Conservation (phyloP, 2,113 vertebrate genomes). For the Campylomormyrus numenius region DNA sequence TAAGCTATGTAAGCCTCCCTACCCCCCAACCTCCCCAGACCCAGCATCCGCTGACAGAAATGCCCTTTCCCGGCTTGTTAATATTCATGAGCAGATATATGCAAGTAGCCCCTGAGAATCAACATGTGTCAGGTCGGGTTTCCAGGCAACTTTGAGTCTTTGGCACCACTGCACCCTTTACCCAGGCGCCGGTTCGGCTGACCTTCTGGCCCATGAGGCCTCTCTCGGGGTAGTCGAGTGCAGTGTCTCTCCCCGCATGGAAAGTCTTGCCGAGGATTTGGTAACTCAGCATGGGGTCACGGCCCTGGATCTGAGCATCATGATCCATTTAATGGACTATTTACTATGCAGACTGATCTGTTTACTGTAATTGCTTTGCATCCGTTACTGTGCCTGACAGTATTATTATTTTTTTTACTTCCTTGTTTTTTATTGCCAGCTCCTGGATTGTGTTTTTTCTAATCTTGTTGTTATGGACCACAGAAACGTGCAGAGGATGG, state of each 20-base stretch:
- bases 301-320: background rate
- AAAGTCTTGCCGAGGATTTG: background rate
- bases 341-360: constrained; percentile 3
- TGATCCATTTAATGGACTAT: background rate
- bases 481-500: background rate
- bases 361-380: background rate
- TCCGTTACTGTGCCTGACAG: background rate
- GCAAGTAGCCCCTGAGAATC: constrained; percentile 21
- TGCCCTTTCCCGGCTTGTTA: constrained; percentile 20
- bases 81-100: constrained; percentile 27
- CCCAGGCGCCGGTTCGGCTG: constrained; percentile 9
- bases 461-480: background rate
- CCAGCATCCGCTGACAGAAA: constrained; percentile 14
- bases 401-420: background rate
- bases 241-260: background rate
- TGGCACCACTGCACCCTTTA: constrained; percentile 18
- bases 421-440: background rate
- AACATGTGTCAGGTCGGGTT: constrained; percentile 36
- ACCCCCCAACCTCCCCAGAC: background rate
- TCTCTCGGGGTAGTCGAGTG: background rate
- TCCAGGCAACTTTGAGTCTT: constrained; percentile 23
- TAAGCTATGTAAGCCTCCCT: fast-evolving
- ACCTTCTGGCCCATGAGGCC: background rate
- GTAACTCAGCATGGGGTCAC: background rate
- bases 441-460: background rate